Conservation (phyloP, 1,140 invertebrate genomes). For the Acromyrmex echinatior region DNA sequence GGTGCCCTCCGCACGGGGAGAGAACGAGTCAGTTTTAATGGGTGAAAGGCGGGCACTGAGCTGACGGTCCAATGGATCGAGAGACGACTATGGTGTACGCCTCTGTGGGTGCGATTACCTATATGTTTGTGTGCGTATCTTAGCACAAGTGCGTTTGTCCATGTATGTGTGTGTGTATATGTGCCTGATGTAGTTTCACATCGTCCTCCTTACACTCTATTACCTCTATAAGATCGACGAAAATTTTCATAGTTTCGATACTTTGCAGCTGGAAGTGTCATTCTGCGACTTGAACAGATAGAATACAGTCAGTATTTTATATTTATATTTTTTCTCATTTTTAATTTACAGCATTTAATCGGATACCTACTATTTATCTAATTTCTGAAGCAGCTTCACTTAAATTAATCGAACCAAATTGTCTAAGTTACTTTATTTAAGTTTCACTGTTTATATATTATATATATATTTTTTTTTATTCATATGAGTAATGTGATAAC, state of each 20-base stretch:
- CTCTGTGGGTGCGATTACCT: constrained; percentile 74
- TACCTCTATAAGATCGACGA: not conserved
- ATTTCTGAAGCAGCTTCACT: not conserved
- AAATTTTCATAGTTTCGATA: not conserved
- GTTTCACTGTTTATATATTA: not conserved
- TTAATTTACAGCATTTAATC: not conserved
- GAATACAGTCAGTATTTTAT: not conserved
- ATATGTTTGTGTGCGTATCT: constrained; percentile 36
- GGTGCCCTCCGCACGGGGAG: constrained; percentile 71
- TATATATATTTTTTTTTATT: not conserved
- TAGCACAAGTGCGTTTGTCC: constrained; percentile 6
- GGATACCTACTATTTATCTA: not conserved
- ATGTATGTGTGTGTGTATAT: not conserved
- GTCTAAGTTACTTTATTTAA: not conserved
- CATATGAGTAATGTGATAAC: no score
- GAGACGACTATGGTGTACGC: constrained; percentile 77
- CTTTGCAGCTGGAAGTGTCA: not conserved
- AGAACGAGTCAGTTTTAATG: constrained; percentile 82
- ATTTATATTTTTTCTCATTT: not conserved
- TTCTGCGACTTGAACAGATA: not conserved
- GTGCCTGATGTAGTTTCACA: not conserved
- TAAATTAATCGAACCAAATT: not conserved
- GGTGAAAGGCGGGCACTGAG: constrained; percentile 83
- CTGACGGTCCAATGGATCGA: constrained; percentile 85
- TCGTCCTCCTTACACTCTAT: not conserved